Conservation (phyloP, 1,140 invertebrate genomes). For the Camponotus floridanus region DNA sequence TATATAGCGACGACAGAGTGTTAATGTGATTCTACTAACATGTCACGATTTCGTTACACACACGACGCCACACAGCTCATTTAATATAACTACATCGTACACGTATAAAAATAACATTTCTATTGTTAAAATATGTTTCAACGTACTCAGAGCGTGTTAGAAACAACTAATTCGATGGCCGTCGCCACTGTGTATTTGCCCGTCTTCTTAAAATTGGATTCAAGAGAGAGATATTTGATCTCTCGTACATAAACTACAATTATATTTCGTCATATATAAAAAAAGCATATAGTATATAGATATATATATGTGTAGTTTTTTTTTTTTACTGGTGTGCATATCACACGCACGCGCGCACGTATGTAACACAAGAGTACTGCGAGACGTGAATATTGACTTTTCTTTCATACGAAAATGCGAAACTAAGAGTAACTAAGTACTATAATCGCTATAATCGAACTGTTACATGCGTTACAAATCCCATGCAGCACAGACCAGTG, state of each 20-base stretch:
- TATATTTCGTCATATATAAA: constrained; percentile 53
- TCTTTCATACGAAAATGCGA: neutral
- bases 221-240: constrained; percentile 14
- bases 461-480: neutral
- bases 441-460: neutral
- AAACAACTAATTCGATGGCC: constrained; percentile 58
- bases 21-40: constrained; percentile 50
- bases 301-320: constrained; percentile 56
- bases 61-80: constrained; percentile 59
- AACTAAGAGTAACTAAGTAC: neutral
- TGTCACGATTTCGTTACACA: constrained; percentile 60
- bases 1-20: constrained; percentile 43
- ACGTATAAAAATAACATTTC: constrained; percentile 69
- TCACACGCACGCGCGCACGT: constrained; percentile 36
- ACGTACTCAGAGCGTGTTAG: constrained; percentile 49
- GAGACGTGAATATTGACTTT: neutral
- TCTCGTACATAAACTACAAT: constrained; percentile 53
- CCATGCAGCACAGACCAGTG: too few species aligned
- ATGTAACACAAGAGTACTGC: neutral
- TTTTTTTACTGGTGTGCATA: constrained; percentile 16
- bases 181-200: constrained; percentile 41
- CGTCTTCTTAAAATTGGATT: constrained; percentile 34
- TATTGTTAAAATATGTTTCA: constrained; percentile 65
- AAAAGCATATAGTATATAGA: constrained; percentile 57
- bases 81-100: constrained; percentile 65